phyloP scores from a whole-genome alignment of 1,140 invertebrate species.

The Oscheius sp. region DNA sequence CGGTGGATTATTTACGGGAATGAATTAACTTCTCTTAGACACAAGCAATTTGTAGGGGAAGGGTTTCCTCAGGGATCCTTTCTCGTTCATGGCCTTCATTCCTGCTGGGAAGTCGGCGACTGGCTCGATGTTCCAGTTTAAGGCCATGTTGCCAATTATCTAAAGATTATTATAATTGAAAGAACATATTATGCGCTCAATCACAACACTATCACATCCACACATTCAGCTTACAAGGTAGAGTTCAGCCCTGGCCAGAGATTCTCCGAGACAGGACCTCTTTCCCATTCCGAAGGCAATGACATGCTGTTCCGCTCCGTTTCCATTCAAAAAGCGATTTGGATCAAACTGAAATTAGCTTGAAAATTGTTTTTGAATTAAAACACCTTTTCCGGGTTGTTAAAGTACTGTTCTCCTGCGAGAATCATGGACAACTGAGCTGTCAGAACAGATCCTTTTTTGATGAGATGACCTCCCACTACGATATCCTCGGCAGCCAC shows the following conservation, averaged over 20 bases:
- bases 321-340: slow-evolving; percentile 17
- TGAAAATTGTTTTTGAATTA: neutral
- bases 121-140: slow-evolving; percentile 12
- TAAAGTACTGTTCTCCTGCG: slow-evolving; percentile 26
- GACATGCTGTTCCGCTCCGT: slow-evolving; percentile 18
- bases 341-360: slow-evolving; percentile 28
- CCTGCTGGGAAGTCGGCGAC: neutral
- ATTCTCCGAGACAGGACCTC: slow-evolving; percentile 33
- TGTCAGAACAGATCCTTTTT: neutral
- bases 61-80: too few relatives aligned
- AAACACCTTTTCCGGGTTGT: slow-evolving; percentile 9
- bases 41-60: too few relatives aligned
- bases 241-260: slow-evolving; percentile 35
- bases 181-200: too few relatives aligned
- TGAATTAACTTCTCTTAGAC: too few relatives aligned
- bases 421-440: slow-evolving; percentile 24
- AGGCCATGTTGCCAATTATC: slow-evolving; percentile 24
- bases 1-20: too few relatives aligned
- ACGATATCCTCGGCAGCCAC: neutral
- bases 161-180: neutral
- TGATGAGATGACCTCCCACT: slow-evolving; percentile 7
- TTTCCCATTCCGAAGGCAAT: slow-evolving; percentile 38
- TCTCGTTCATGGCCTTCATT: slow-evolving; percentile 1
- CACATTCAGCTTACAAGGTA: slow-evolving; percentile 19
- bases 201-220: too few relatives aligned